A percentile compares a stretch with the other conserved stretches of the same genome.
phyloP scores from a whole-genome alignment of 2,888 invertebrate species.

The Watsonalla cultraria region DNA sequence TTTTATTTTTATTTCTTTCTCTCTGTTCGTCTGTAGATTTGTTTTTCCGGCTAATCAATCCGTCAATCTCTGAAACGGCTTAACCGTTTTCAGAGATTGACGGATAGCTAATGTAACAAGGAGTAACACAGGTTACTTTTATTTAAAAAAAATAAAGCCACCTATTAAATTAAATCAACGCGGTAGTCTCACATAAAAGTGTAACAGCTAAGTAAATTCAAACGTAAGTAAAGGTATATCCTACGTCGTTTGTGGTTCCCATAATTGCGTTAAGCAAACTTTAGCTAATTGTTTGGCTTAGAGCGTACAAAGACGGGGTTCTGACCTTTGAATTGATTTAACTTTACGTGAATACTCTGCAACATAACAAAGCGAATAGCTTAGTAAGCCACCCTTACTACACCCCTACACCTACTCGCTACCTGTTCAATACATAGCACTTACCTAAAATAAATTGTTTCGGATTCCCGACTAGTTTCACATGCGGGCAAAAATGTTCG shows the following conservation, averaged over 20 bases:
- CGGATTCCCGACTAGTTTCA: constrained; percentile 14
- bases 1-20: too few relatives aligned
- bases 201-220: too few relatives aligned
- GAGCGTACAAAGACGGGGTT: not conserved
- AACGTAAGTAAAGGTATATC: too few relatives aligned
- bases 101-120: too few relatives aligned
- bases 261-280: not conserved
- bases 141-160: too few relatives aligned
- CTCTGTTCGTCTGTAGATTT: too few relatives aligned
- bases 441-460: constrained; percentile 14
- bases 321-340: not conserved
- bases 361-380: not conserved
- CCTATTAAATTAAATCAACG: too few relatives aligned
- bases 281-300: not conserved
- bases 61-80: too few relatives aligned
- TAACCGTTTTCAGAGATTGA: too few relatives aligned
- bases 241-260: not conserved
- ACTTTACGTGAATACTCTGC: not conserved
- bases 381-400: not conserved
- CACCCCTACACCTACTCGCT: not conserved
- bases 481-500: constrained; percentile 18
- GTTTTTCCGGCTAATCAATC: too few relatives aligned
- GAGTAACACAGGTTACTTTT: too few relatives aligned
- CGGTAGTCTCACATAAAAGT: too few relatives aligned
- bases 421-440: not conserved